These are phyloP conservation scores for Caenorhabditis briggsae DNA, from an alignment of 1,140 invertebrate genomes.

Conservation along the genomic window DNA sequence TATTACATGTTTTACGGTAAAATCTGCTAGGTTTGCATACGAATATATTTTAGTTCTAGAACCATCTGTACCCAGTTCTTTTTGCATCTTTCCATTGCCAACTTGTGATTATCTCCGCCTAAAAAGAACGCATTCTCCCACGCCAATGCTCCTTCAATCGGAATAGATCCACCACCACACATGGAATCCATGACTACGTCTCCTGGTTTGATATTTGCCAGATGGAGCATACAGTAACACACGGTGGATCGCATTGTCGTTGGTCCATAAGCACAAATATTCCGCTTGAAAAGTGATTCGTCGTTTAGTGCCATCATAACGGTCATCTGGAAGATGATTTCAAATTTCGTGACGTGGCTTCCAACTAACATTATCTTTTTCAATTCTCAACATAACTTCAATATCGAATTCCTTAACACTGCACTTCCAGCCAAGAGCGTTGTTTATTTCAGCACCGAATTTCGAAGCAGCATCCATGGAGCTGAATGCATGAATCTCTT, in stretches of 20 bases:
- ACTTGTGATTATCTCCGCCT: conserved; percentile 38
- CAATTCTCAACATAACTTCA: conserved; percentile 45
- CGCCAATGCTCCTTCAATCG: conserved; percentile 48
- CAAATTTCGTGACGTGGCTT: neutral
- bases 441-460: conserved; percentile 52
- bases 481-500: conserved; percentile 47
- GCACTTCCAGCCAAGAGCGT: conserved; percentile 50
- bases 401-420: conserved; percentile 53
- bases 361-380: conserved; percentile 8
- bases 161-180: conserved; percentile 57
- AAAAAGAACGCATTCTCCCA: conserved; percentile 5
- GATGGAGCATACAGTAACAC: conserved; percentile 40
- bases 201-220: conserved; percentile 48
- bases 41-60: no score
- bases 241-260: conserved; percentile 51
- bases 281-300: conserved; percentile 52
- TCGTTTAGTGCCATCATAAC: conserved; percentile 59
- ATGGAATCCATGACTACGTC: conserved; percentile 49
- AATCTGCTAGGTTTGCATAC: no score
- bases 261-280: conserved; percentile 45
- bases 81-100: conserved; percentile 46
- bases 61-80: conserved; percentile 14
- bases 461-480: conserved; percentile 55
- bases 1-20: no score
- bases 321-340: conserved; percentile 12